Evolutionary conservation across 53 echinoderm and acorn worm genomes (phyloP).

Genomic region (Apostichopus leukothele): DNA sequence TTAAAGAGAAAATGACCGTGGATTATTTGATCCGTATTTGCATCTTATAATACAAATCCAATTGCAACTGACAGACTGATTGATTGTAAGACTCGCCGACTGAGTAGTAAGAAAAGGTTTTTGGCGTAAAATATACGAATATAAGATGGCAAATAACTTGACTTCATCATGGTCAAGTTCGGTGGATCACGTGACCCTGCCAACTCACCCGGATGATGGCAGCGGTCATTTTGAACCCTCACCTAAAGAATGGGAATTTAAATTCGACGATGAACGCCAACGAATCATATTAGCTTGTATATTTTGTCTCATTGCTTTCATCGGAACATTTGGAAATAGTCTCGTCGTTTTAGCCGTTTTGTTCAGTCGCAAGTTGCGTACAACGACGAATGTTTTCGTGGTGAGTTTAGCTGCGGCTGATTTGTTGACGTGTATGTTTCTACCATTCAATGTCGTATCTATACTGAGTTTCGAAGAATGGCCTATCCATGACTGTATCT

Average conservation of each 20-base stretch:
- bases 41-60: no score
- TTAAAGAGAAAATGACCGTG: no score
- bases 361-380: conserved; percentile 76
- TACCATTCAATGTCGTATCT: conserved; percentile 90
- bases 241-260: conserved; percentile 59
- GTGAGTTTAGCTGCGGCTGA: conserved; percentile 82
- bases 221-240: conserved; percentile 38
- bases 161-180: neutral
- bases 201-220: neutral
- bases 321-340: conserved; percentile 81
- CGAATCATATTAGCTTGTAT: conserved; percentile 70
- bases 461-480: conserved; percentile 76
- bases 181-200: neutral
- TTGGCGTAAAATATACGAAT: no score
- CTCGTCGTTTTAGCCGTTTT: conserved; percentile 85
- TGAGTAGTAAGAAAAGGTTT: no score
- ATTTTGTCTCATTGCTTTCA: conserved; percentile 69
- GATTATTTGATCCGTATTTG: no score
- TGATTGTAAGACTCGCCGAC: no score
- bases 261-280: conserved; percentile 75
- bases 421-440: conserved; percentile 72
- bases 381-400: conserved; percentile 91
- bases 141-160: neutral
- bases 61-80: no score
- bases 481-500: conserved; percentile 78